phyloP scores from a whole-genome alignment of 2,797 vertebrate species.

The Spatula versicolor region DNA sequence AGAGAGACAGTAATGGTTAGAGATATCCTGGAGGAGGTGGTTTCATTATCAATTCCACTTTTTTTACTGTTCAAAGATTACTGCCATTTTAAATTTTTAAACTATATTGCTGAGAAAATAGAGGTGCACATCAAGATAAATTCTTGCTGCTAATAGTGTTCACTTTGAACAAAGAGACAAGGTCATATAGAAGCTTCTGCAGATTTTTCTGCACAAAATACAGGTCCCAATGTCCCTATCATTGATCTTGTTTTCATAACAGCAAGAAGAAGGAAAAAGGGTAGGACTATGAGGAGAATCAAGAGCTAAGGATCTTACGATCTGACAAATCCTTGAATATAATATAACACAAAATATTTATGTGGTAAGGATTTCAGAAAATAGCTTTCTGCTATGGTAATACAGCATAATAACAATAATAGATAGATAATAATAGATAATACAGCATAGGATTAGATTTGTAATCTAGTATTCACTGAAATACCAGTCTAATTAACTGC shows the following conservation, averaged over 20 bases:
- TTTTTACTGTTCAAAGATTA: not conserved
- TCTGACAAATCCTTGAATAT: not conserved
- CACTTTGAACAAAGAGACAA: not conserved
- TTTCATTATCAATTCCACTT: not conserved
- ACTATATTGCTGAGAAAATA: not conserved
- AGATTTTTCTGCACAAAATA: not conserved
- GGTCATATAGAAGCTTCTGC: not conserved
- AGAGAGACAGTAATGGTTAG: not conserved
- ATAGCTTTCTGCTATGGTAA: not conserved
- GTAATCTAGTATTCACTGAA: not conserved
- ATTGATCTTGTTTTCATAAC: not conserved
- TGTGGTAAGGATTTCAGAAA: not conserved
- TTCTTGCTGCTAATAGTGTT: not conserved
- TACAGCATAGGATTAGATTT: not conserved
- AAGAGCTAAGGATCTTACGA: not conserved
- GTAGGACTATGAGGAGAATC: not conserved
- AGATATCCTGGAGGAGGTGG: not conserved
- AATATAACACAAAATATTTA: not conserved
- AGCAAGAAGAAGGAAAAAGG: rapidly evolving
- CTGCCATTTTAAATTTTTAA: not conserved
- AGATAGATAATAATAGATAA: not conserved
- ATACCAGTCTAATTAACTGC: not conserved
- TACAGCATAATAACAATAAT: not conserved
- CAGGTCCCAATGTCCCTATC: not conserved
- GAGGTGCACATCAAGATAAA: not conserved